phyloP scores from a whole-genome alignment of 2,888 invertebrate species.

The Agapostemon virescens region DNA sequence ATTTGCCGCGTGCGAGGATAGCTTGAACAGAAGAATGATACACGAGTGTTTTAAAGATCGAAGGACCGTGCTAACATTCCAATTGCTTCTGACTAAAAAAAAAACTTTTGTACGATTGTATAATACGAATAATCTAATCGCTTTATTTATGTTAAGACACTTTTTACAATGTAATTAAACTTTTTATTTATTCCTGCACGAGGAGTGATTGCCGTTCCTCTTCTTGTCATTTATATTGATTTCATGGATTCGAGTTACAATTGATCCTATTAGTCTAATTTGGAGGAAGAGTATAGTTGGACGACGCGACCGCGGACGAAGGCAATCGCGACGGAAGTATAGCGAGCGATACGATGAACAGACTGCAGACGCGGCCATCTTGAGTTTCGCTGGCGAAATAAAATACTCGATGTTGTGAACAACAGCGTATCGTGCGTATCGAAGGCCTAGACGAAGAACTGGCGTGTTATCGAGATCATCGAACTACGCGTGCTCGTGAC shows the following conservation, averaged over 20 bases:
- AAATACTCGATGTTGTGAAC: conserved; percentile 27
- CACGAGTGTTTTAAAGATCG: not conserved
- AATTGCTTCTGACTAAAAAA: conserved; percentile 4
- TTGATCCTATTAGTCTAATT: not conserved
- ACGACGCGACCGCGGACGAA: not conserved
- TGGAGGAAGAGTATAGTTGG: not conserved
- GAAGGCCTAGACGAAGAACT: conserved; percentile 7
- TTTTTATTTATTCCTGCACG: conserved; percentile 10
- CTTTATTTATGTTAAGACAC: not conserved
- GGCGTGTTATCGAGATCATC: not conserved
- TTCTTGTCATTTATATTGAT: not conserved
- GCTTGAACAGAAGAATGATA: not conserved
- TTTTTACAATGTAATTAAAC: conserved; percentile 3
- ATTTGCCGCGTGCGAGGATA: not conserved
- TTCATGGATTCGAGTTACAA: not conserved
- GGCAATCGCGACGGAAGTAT: not conserved
- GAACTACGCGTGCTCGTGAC: not conserved
- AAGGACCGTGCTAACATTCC: not conserved
- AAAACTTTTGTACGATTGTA: conserved; percentile 13
- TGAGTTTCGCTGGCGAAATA: conserved; percentile 24
- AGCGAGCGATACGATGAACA: conserved; percentile 30
- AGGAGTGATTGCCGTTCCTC: conserved; percentile 2
- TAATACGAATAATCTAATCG: not conserved
- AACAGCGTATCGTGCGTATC: not conserved
- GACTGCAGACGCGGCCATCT: conserved; percentile 50